phyloP scores from a whole-genome alignment of 2,113 vertebrate species.

The Labeo rohita region DNA sequence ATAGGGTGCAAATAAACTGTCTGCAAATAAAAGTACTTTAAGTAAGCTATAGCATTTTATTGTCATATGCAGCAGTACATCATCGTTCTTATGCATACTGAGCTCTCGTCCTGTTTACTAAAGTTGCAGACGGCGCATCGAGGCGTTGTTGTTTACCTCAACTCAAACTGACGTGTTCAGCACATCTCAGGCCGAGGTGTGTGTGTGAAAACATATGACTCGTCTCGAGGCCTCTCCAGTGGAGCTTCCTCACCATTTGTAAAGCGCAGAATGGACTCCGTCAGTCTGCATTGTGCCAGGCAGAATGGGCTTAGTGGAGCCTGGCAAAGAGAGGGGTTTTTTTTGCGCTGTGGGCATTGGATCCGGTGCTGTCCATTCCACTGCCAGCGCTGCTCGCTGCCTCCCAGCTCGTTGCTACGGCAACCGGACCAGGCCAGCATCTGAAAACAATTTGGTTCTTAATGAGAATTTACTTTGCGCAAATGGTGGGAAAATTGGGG shows the following conservation, averaged over 20 bases:
- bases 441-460: slow-evolving; percentile 91
- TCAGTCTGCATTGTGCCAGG: slow-evolving; percentile 81
- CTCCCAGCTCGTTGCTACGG: slow-evolving; percentile 85
- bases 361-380: slow-evolving; percentile 79
- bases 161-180: background rate
- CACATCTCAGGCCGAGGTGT: slow-evolving; percentile 31
- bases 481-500: slow-evolving; percentile 85
- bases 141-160: slow-evolving; percentile 7
- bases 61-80: background rate
- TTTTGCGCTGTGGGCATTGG: slow-evolving; percentile 51
- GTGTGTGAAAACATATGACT: slow-evolving; percentile 34
- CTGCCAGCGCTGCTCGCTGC: slow-evolving; percentile 73
- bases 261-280: slow-evolving; percentile 79
- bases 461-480: slow-evolving; percentile 86
- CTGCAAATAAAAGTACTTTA: background rate
- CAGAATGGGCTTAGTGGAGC: slow-evolving; percentile 89
- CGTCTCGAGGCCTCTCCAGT: slow-evolving; percentile 76
- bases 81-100: background rate
- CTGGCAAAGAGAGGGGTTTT: slow-evolving; percentile 80
- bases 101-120: background rate
- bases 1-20: too few species aligned
- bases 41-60: background rate
- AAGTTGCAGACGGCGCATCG: background rate
- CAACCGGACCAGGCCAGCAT: slow-evolving; percentile 82
- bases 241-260: slow-evolving; percentile 78